These are phyloP conservation scores for Dicyrtoma fusca DNA, from an alignment of 2,888 invertebrate genomes.

Conservation along the genomic window DNA sequence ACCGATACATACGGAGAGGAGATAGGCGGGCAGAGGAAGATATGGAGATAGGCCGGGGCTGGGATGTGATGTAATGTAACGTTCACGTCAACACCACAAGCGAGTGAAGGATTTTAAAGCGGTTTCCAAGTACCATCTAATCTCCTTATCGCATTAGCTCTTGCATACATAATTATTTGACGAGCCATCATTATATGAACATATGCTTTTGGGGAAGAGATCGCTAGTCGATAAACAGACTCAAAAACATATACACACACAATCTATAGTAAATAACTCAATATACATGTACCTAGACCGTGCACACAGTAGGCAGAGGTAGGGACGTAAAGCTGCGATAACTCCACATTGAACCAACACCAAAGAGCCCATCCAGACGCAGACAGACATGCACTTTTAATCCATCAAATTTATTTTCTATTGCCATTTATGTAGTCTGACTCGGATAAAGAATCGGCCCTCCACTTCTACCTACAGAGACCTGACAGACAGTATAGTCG, in stretches of 20 bases:
- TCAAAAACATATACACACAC: too few relatives aligned
- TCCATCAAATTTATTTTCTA: constrained; percentile 17
- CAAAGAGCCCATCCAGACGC: too few relatives aligned
- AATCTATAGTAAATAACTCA: background rate
- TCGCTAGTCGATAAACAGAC: constrained; percentile 22
- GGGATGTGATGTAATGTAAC: constrained; percentile 6
- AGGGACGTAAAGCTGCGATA: background rate
- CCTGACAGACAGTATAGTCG: too few relatives aligned
- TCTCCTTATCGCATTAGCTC: constrained; percentile 43
- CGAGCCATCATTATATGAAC: constrained; percentile 44
- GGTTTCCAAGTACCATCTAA: constrained; percentile 46
- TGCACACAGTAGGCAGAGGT: background rate
- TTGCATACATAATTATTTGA: constrained; percentile 44
- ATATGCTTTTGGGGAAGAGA: constrained; percentile 18
- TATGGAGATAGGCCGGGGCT: background rate
- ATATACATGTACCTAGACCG: background rate
- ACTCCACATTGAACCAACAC: background rate
- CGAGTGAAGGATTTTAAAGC: constrained; percentile 38
- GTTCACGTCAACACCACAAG: constrained; percentile 22
- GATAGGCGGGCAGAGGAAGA: background rate
- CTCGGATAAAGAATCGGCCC: background rate
- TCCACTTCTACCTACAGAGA: background rate
- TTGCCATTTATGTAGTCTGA: constrained; percentile 22
- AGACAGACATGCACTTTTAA: constrained; percentile 24
- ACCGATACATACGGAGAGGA: background rate